Evolutionary conservation across 2,797 vertebrate species (phyloP).

Genomic region (Acropternis orthonyx): DNA sequence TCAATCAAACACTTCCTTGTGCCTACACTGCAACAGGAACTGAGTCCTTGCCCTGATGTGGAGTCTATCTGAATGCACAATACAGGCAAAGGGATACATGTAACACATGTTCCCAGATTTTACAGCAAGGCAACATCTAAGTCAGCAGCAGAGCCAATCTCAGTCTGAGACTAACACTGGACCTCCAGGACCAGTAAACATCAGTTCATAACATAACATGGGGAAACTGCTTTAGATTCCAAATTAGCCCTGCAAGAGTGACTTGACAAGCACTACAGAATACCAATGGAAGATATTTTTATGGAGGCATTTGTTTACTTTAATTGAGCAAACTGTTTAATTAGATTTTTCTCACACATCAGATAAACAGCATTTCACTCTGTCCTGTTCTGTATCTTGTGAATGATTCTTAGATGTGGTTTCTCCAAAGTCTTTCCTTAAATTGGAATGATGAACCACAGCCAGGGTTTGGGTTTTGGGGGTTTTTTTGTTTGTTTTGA

Average conservation of each 20-base stretch:
- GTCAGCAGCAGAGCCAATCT: not conserved
- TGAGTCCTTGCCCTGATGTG: not conserved
- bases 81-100: not conserved
- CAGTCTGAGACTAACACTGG: not conserved
- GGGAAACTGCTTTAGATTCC: not conserved
- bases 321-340: conserved; percentile 32
- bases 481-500: too few relatives aligned
- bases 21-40: not conserved
- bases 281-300: not conserved
- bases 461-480: not conserved
- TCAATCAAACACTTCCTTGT: not conserved
- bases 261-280: not conserved
- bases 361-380: not conserved
- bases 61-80: not conserved
- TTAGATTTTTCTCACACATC: conserved; percentile 51
- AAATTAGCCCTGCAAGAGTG: not conserved
- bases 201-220: not conserved
- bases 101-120: fast-evolving
- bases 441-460: conserved; percentile 3
- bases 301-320: conserved; percentile 31
- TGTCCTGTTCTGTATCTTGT: conserved; percentile 4
- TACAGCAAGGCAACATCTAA: not conserved
- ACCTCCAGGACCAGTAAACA: not conserved
- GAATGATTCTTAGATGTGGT: conserved; percentile 21
- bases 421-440: conserved; percentile 21